phyloP scores from a whole-genome alignment of 2,797 vertebrate species.

The Octomys mimax region DNA sequence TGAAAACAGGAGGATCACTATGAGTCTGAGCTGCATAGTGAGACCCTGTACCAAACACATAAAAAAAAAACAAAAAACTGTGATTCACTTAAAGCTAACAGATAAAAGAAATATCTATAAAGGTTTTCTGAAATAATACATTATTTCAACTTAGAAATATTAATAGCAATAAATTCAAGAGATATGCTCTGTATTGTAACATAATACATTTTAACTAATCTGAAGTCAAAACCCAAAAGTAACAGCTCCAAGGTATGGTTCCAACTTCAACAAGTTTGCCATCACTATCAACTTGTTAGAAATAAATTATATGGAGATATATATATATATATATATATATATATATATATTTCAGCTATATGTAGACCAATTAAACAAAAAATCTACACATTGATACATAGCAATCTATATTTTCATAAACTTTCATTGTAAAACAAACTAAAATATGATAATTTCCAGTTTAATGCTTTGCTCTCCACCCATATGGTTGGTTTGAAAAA shows the following conservation, averaged over 20 bases:
- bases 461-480: not conserved
- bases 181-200: conserved; percentile 24
- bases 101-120: conserved; percentile 14
- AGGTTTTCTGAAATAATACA: conserved; percentile 39
- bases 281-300: not conserved
- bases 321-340: too few species aligned
- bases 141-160: not conserved
- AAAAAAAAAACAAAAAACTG: not conserved
- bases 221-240: not conserved
- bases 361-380: not conserved
- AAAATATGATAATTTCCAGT: not conserved
- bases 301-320: not conserved
- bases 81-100: conserved; percentile 50
- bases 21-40: too few species aligned
- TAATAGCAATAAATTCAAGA: conserved; percentile 2
- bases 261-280: not conserved
- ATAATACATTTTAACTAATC: not conserved
- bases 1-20: too few species aligned
- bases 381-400: not conserved
- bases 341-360: too few species aligned
- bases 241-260: not conserved
- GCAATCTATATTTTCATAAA: not conserved
- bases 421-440: not conserved
- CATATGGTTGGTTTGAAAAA: not conserved
- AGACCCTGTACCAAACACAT: too few species aligned